Evolutionary conservation across 2,888 invertebrate genomes (phyloP), one percentile per base, ranked within the genome.

Genomic region (Balanococcus diminutus): DNA sequence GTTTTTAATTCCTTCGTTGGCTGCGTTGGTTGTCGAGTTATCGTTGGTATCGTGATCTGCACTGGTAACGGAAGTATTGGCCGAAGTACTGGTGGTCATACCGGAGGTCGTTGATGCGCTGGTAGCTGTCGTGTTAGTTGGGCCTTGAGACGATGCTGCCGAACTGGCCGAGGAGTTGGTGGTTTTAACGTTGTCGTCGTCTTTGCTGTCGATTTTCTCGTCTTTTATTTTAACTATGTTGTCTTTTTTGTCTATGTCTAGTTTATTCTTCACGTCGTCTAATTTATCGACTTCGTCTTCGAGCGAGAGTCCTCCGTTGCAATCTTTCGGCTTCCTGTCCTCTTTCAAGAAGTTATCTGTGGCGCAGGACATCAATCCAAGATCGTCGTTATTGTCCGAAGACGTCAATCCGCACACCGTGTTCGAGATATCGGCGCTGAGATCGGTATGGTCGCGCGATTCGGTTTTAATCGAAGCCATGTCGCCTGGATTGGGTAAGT

Each of bases 391-490:
- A 9, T 25, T 81, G 28, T 81, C 86, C 31, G 75, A 72, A 0
- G 79, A 39, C 2, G 4, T 56, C 6, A 81, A 61, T 11, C 79
- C 56, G 51, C 86, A 84, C 8, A 61, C 81, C 9, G 51, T 82
- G 32, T 83, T 84, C 22, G 67, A 36, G 5, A 61, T 75, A 32
- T 86, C 82, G 36, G 51, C 72, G 39, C 79, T 86, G 19, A 31
- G 28, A 75, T 83, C 84, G 32, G 31, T 81, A 19, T 79, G 75
- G 36, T 79, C 75, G 8, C 75, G 75, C 0, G 82, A 91, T 91
- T 87, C 91, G 91, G 75, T 79, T 19, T 79, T 90, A 91, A 91
- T 91, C 91, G 91, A 4, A 2, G 75, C 1, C 36, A 79, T 87
- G 86, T 89, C 88, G 28, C 88, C 88, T 83, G 88, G 88, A 36